These are phyloP conservation scores for Charadrius vociferus DNA, from an alignment of 2,113 vertebrate species.

Conservation along the genomic window DNA sequence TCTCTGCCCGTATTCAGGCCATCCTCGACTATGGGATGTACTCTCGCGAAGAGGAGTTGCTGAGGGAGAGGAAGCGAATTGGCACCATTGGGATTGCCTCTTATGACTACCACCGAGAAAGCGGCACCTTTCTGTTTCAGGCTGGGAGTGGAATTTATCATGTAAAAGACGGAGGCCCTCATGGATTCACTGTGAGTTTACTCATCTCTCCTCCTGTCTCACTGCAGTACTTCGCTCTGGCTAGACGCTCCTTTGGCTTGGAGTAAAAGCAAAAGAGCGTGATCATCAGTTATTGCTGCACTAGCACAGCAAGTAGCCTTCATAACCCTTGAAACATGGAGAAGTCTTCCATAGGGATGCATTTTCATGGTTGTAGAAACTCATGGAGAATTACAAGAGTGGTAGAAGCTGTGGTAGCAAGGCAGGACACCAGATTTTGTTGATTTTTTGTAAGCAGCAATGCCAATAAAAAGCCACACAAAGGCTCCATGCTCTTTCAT, in stretches of 20 bases:
- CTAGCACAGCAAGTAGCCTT: not conserved
- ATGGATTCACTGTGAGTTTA: conserved; percentile 82
- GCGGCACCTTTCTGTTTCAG: conserved; percentile 83
- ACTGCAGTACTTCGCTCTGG: not conserved
- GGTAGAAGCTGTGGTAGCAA: not conserved
- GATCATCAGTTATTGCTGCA: not conserved
- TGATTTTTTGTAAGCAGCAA: not conserved
- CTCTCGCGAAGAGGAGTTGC: conserved; percentile 81
- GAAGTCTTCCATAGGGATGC: not conserved
- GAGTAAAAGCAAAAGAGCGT: not conserved
- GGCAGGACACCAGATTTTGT: not conserved
- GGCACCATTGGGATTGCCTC: conserved; percentile 82
- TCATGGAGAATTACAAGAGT: not conserved
- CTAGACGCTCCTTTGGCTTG: not conserved
- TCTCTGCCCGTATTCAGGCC: conserved; percentile 57
- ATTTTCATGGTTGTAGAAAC: not conserved
- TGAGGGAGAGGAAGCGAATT: conserved; percentile 83
- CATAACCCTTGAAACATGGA: not conserved
- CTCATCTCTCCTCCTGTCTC: not conserved
- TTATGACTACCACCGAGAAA: conserved; percentile 81
- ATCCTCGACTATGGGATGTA: conserved; percentile 86
- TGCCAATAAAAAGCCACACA: not conserved
- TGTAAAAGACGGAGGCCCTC: conserved; percentile 79
- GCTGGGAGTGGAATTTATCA: conserved; percentile 80
- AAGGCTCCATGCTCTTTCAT: not conserved